A percentile compares a stretch with the other conserved stretches of the same genome.
Evolutionary conservation across 2,113 vertebrate species (phyloP).

Genomic region (Geothlypis trichas): DNA sequence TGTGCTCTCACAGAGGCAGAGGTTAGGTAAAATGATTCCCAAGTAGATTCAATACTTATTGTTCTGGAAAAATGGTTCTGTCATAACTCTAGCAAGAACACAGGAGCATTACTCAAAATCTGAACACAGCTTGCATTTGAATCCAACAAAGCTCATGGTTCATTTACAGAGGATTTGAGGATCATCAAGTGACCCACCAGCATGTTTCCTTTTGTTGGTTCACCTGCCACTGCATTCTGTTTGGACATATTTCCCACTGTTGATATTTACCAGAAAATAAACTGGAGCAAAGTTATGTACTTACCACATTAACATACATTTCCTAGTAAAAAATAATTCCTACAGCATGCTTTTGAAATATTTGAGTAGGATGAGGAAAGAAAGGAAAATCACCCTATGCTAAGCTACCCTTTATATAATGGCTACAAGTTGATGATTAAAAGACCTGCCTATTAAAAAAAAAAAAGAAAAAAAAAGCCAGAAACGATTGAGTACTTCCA

Average conservation of each 20-base stretch:
- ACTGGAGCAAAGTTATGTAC: not conserved
- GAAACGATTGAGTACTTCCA: not conserved
- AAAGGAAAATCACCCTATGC: not conserved
- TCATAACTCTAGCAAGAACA: not conserved
- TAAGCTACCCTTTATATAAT: not conserved
- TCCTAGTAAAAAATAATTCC: not conserved
- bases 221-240: not conserved
- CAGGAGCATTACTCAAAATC: rapidly evolving
- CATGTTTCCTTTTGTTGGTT: not conserved
- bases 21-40: not conserved
- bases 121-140: not conserved
- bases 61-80: not conserved
- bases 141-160: not conserved
- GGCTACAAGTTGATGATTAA: not conserved
- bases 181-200: not conserved
- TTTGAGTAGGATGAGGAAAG: not conserved
- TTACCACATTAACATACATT: not conserved
- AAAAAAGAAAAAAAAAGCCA: not conserved
- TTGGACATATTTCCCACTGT: not conserved
- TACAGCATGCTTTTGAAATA: not conserved
- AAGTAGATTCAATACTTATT: not conserved
- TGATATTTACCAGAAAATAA: not conserved
- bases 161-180: not conserved
- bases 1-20: not conserved
- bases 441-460: not conserved